These are phyloP conservation scores for Murina feae DNA, from an alignment of 2,113 vertebrate species.

Conservation along the genomic window DNA sequence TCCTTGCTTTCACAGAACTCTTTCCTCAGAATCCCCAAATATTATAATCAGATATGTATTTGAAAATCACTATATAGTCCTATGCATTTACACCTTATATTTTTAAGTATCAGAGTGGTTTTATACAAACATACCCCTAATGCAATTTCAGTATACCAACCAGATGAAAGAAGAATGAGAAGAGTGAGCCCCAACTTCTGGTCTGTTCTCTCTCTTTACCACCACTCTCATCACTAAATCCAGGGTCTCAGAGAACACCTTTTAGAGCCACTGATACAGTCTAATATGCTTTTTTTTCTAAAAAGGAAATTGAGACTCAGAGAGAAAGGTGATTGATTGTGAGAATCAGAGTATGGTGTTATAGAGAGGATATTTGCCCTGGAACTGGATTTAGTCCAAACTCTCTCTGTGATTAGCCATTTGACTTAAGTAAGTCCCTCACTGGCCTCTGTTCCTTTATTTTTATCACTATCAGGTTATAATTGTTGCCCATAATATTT, in stretches of 20 bases:
- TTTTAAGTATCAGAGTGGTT: not conserved
- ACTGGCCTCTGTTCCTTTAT: not conserved
- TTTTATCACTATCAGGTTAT: not conserved
- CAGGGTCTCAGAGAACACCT: not conserved
- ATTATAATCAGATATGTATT: not conserved
- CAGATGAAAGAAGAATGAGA: not conserved
- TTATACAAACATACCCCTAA: not conserved
- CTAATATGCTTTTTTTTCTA: not conserved
- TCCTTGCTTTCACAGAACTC: not conserved
- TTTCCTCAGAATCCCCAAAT: not conserved
- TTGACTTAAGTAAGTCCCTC: not conserved
- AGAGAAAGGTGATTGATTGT: not conserved
- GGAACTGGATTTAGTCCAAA: not conserved
- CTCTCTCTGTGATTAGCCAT: not conserved
- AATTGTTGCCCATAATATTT: conserved; percentile 4
- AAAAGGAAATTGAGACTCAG: not conserved
- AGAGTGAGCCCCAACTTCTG: not conserved
- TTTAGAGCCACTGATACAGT: not conserved
- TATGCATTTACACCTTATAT: not conserved
- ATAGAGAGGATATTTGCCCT: not conserved
- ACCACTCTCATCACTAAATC: not conserved
- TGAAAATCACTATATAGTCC: not conserved
- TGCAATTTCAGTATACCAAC: not conserved
- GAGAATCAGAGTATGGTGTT: not conserved
- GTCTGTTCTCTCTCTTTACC: not conserved